Evolutionary conservation across 2,888 invertebrate species (phyloP).

Genomic region (Sminthurides aquaticus): DNA sequence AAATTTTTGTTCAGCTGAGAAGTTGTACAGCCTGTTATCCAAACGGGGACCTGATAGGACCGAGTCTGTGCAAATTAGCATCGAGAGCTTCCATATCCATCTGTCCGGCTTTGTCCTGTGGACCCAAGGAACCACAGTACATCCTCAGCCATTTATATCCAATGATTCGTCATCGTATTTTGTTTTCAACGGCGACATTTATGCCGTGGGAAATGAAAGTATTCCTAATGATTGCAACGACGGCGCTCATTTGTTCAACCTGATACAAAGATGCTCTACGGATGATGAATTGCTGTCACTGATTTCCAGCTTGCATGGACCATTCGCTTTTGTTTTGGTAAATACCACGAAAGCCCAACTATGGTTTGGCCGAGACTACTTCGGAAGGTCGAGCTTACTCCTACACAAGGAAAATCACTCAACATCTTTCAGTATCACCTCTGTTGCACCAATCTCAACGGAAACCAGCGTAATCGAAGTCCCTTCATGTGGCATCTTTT

Average conservation of each 20-base stretch:
- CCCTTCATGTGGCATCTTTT: conserved; percentile 48
- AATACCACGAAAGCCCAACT: conserved; percentile 54
- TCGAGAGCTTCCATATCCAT: conserved; percentile 15
- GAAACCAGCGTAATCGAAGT: conserved; percentile 44
- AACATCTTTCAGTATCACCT: conserved; percentile 45
- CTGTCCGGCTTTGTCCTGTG: conserved; percentile 60
- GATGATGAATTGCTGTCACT: conserved; percentile 47
- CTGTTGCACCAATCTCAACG: conserved; percentile 39
- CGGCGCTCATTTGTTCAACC: conserved; percentile 24
- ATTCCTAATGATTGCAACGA: conserved; percentile 33
- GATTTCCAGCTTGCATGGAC: conserved; percentile 63
- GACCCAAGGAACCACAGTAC: conserved; percentile 65
- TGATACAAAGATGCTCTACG: conserved; percentile 18
- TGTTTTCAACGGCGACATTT: conserved; percentile 86
- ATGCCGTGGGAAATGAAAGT: conserved; percentile 47
- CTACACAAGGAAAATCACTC: too few relatives aligned
- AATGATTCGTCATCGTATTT: conserved; percentile 56
- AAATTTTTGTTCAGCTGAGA: too few relatives aligned
- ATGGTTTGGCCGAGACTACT: conserved; percentile 76
- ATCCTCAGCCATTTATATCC: conserved; percentile 61
- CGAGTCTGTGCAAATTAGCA: background rate
- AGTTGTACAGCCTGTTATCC: conserved; percentile 15
- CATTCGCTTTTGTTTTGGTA: conserved; percentile 74
- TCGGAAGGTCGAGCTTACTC: conserved; percentile 78
- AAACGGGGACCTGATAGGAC: conserved; percentile 31